Base-by-base conservation (phyloP, 2,113 vertebrate species). In the Cygnus atratus region DNA sequence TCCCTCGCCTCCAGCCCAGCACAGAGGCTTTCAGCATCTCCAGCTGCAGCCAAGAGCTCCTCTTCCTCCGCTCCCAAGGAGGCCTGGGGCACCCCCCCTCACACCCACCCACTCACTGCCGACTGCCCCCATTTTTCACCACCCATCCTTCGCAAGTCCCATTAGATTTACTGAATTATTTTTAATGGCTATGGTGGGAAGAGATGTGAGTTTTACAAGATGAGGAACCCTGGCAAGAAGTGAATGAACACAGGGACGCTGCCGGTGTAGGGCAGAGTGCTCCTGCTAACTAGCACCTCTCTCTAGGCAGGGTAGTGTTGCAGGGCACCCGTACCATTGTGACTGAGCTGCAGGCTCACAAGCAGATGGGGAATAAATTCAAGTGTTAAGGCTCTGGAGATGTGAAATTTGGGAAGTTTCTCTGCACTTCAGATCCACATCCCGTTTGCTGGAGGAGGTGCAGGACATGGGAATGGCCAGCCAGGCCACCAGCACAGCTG, bases 261-360 rank as follows among this genome's bases (percentile, higher is more conserved):
- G 88, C 37, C 41, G 58, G 26, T 18, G 17, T 18, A 50, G 16
- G 10, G 46, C 24, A 26, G 46, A 52, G 58, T 24, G 3, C 11
- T 39, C 28, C 43, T 0, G 1, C 3, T 4, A 28, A 52, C 83
- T 17, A 46, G 55, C 28, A 63, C 43, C 55, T 35, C 10, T n/a
- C 44, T 33, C 9, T n/a, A 5, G 3, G 33, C 55, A 12, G 28
- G 9, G 1, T 78, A 33, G 70, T 43, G 71, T 11, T 2, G 48
- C 24, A 2, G 0, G 22, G 71, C n/a, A 31, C 6, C 22, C 8
- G 20, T 1, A 7, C 20, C n/a, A 4, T 0, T 58, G 10, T 1
- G 7, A n/a, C 39, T 7, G 46, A 58, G 37, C 57, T 6, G 41
- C 44, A 57, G 33, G 31, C 33, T 46, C 21, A 55, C 33, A 29